Evolutionary conservation across 2,888 invertebrate species (phyloP).

Genomic region (Pycnomerus fuliginosus): DNA sequence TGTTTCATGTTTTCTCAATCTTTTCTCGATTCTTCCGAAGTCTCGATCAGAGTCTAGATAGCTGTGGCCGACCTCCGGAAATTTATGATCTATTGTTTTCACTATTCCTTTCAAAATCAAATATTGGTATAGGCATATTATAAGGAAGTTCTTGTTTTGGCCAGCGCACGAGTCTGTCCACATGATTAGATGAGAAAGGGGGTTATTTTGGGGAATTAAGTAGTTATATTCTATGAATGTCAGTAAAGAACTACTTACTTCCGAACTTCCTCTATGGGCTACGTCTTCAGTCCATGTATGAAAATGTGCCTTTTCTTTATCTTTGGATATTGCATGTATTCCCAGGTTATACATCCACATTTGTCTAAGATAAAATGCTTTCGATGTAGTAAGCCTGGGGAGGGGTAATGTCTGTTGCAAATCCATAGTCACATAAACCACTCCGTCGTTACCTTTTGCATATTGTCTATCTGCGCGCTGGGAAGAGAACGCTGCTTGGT

Average conservation of each 20-base stretch:
- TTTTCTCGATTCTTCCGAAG: too few species aligned
- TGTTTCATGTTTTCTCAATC: too few species aligned
- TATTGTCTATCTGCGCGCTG: background rate
- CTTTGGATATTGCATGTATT: constrained; percentile 15
- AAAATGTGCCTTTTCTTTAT: constrained; percentile 15
- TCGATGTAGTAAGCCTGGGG: background rate
- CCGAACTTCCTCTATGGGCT: constrained; percentile 18
- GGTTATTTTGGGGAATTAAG: constrained; percentile 11
- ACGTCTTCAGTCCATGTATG: constrained; percentile 24
- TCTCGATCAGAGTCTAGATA: too few species aligned
- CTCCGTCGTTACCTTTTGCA: background rate
- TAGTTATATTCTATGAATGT: constrained; percentile 8
- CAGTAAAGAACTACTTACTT: constrained; percentile 20
- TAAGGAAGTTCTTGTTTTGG: constrained; percentile 23
- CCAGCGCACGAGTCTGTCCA: constrained; percentile 18
- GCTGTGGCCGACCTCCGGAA: too few species aligned
- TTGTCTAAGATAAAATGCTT: background rate
- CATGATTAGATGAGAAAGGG: constrained; percentile 11
- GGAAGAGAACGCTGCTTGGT: background rate
- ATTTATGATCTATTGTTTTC: too few species aligned
- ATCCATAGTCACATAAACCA: constrained; percentile 1
- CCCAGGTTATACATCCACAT: constrained; percentile 12
- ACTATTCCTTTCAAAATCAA: constrained; percentile 15
- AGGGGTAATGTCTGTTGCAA: background rate
- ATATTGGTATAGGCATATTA: constrained; percentile 20